Evolutionary conservation across 2,888 invertebrate species (phyloP).

Genomic region (Onchidella celtica): DNA sequence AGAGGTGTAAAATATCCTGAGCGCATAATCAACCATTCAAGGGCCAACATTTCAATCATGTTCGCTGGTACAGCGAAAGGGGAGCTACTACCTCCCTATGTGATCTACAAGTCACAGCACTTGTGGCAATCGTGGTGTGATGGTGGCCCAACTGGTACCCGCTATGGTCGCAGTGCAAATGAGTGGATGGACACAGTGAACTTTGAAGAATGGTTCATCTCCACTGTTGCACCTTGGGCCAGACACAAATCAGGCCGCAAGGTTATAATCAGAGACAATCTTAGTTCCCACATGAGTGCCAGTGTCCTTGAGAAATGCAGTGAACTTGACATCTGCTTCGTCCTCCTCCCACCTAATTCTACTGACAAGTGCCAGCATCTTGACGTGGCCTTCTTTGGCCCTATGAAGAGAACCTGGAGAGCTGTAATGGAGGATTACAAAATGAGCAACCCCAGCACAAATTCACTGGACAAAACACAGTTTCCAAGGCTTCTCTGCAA

Average conservation of each 20-base stretch:
- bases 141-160: slow-evolving; percentile 75
- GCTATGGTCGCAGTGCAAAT: slow-evolving; percentile 77
- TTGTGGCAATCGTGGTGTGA: slow-evolving; percentile 78
- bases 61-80: slow-evolving; percentile 78
- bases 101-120: slow-evolving; percentile 72
- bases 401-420: too few species aligned
- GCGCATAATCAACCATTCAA: slow-evolving; percentile 74
- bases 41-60: slow-evolving; percentile 76
- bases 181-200: slow-evolving; percentile 72
- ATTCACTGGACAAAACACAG: too few species aligned
- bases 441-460: too few species aligned
- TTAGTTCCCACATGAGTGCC: slow-evolving; percentile 47
- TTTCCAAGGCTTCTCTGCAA: too few species aligned
- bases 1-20: slow-evolving; percentile 71
- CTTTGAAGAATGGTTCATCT: slow-evolving; percentile 74
- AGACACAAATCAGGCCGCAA: slow-evolving; percentile 68
- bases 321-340: slow-evolving; percentile 75
- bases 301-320: slow-evolving; percentile 70
- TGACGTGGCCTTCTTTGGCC: slow-evolving; percentile 51
- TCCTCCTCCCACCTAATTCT: slow-evolving; percentile 56
- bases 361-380: slow-evolving; percentile 59
- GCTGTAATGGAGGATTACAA: too few species aligned
- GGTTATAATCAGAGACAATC: slow-evolving; percentile 77
- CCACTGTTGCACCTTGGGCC: slow-evolving; percentile 64
- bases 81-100: slow-evolving; percentile 73